Percentiles rank a stretch among this genome's conserved stretches.
Evolutionary conservation across 2,113 vertebrate species (phyloP).

Genomic region (Scomber scombrus): DNA sequence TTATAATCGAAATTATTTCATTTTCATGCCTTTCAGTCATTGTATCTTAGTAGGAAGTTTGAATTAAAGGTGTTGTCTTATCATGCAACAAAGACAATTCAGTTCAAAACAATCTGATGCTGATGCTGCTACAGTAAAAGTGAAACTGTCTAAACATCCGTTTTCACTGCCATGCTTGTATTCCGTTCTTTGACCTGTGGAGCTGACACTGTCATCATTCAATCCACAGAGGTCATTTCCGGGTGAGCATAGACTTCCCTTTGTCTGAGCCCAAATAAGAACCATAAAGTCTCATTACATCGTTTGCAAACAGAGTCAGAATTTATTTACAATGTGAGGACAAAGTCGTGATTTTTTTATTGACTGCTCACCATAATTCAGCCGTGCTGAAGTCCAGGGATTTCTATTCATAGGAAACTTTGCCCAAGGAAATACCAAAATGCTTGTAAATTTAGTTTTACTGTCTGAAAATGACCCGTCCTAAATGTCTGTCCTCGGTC

Average conservation of each 20-base stretch:
- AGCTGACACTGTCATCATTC: slow-evolving; percentile 75
- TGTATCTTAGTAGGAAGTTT: slow-evolving; percentile 2
- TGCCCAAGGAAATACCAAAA: slow-evolving; percentile 67
- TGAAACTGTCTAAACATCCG: slow-evolving; percentile 68
- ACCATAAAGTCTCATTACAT: slow-evolving; percentile 42
- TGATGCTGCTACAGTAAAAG: slow-evolving; percentile 34
- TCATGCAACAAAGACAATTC: not conserved
- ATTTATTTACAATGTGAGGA: slow-evolving; percentile 69
- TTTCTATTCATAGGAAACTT: slow-evolving; percentile 69
- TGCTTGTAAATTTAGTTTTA: slow-evolving; percentile 61
- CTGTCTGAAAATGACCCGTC: slow-evolving; percentile 65
- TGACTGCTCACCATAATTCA: slow-evolving; percentile 54
- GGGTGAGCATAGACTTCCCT: slow-evolving; percentile 72
- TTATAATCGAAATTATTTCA: not conserved
- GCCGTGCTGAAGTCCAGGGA: slow-evolving; percentile 42
- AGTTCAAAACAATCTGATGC: not conserved
- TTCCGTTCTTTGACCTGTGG: slow-evolving; percentile 73
- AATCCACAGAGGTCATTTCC: slow-evolving; percentile 76
- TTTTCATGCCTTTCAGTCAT: not conserved
- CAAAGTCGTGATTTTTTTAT: slow-evolving; percentile 61
- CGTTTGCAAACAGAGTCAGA: not conserved
- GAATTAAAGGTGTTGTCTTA: not conserved
- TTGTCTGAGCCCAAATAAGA: slow-evolving; percentile 70
- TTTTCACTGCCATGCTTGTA: slow-evolving; percentile 59
- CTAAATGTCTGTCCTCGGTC: slow-evolving; percentile 57